Percentiles rank a stretch among this genome's conserved stretches.
Conservation (phyloP, 1,140 invertebrate genomes). For the Callitettix versicolor region DNA sequence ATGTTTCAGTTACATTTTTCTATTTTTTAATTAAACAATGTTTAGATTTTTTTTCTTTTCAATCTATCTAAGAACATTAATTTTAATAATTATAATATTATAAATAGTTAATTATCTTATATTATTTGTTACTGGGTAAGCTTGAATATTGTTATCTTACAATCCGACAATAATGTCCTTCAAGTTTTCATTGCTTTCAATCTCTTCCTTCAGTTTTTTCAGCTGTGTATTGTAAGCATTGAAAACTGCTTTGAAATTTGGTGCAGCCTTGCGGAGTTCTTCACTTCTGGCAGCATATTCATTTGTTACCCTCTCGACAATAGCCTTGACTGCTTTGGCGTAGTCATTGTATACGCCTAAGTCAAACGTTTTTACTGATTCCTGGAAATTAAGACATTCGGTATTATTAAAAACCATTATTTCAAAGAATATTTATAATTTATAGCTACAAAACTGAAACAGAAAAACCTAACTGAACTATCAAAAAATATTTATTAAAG, state of each 20-base stretch:
- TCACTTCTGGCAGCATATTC: conserved; percentile 33
- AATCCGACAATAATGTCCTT: conserved; percentile 50
- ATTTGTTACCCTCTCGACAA: conserved; percentile 18
- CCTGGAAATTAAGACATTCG: too few relatives aligned
- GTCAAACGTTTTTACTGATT: neutral
- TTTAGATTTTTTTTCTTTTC: too few relatives aligned
- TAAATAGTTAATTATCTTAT: too few relatives aligned
- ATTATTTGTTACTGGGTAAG: too few relatives aligned
- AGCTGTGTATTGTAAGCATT: conserved; percentile 47
- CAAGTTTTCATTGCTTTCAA: conserved; percentile 50
- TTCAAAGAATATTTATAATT: too few relatives aligned
- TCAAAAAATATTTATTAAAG: too few relatives aligned
- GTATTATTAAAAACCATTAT: too few relatives aligned
- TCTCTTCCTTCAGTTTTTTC: conserved; percentile 47
- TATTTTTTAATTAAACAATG: too few relatives aligned
- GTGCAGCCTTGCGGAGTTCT: conserved; percentile 42
- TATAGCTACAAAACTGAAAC: too few relatives aligned
- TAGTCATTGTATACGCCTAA: neutral
- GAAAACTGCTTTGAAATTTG: conserved; percentile 45
- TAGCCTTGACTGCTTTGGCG: conserved; percentile 1
- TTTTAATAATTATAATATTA: neutral
- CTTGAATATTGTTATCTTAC: conserved; percentile 43
- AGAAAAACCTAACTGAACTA: too few relatives aligned
- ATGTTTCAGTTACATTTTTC: too few relatives aligned
- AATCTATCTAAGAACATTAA: too few relatives aligned